These are phyloP conservation scores for Lasioglossum zephyrum DNA, from an alignment of 2,888 invertebrate genomes.

Conservation along the genomic window DNA sequence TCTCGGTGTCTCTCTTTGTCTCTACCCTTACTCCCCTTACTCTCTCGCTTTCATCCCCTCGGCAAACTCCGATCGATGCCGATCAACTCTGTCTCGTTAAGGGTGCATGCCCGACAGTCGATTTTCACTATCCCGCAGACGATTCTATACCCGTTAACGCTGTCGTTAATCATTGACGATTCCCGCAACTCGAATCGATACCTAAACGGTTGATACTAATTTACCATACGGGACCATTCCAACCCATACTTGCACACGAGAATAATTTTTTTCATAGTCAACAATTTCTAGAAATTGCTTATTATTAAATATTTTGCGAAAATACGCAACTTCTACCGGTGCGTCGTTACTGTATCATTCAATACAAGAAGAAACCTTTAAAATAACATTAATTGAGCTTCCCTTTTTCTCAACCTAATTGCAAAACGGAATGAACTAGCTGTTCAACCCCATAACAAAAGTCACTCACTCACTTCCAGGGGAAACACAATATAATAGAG, in stretches of 20 bases:
- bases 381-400: background rate
- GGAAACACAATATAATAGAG: background rate
- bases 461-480: background rate
- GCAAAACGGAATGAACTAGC: background rate
- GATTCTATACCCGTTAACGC: constrained; percentile 5
- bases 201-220: background rate
- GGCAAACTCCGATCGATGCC: constrained; percentile 12
- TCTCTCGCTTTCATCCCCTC: background rate
- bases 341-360: background rate
- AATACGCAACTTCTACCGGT: background rate
- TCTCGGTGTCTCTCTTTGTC: background rate
- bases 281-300: background rate
- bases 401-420: background rate
- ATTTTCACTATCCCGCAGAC: background rate
- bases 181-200: background rate
- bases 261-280: background rate
- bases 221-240: background rate
- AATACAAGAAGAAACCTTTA: background rate
- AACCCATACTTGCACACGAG: background rate
- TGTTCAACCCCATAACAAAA: background rate
- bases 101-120: background rate
- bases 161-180: constrained; percentile 12
- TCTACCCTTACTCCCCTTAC: background rate
- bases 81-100: background rate
- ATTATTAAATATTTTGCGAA: background rate